These are phyloP conservation scores for Sphaeramia orbicularis DNA, from an alignment of 2,797 vertebrate species.

Conservation along the genomic window DNA sequence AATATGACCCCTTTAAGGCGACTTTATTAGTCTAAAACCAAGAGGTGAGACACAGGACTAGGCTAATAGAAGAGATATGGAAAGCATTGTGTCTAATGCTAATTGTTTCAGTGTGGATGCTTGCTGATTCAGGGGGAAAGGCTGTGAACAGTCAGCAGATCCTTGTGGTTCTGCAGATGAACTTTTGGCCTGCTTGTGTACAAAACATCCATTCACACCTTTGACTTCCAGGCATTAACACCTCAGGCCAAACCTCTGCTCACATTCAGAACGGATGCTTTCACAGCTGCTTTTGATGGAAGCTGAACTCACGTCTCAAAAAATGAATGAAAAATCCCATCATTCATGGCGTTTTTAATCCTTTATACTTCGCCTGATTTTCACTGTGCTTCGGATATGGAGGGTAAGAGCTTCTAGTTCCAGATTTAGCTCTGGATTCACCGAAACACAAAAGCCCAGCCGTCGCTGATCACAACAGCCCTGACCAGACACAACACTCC, in stretches of 20 bases:
- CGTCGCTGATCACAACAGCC: constrained; percentile 12
- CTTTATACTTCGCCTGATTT: no score
- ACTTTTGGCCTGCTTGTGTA: background rate
- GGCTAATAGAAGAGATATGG: background rate
- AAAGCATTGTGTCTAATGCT: background rate
- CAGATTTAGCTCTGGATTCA: constrained; percentile 11
- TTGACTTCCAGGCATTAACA: background rate
- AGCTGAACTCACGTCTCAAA: no score
- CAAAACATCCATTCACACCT: constrained; percentile 18
- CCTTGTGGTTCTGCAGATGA: background rate
- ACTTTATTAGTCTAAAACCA: background rate
- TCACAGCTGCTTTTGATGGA: no score
- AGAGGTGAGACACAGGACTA: background rate
- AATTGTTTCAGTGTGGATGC: constrained; percentile 7
- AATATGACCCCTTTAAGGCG: no score
- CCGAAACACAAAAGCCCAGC: constrained; percentile 18
- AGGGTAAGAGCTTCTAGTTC: constrained; percentile 1
- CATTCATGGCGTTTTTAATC: background rate
- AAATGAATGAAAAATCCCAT: background rate
- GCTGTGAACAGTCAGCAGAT: constrained; percentile 12
- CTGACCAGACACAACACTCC: constrained; percentile 22
- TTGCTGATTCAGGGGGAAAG: constrained; percentile 11
- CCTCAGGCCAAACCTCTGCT: background rate
- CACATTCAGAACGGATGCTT: no score
- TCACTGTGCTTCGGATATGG: background rate